These are phyloP conservation scores for Pocillopora meandrina DNA, from an alignment of 92 coral and sea anemone genomes.

Conservation along the genomic window DNA sequence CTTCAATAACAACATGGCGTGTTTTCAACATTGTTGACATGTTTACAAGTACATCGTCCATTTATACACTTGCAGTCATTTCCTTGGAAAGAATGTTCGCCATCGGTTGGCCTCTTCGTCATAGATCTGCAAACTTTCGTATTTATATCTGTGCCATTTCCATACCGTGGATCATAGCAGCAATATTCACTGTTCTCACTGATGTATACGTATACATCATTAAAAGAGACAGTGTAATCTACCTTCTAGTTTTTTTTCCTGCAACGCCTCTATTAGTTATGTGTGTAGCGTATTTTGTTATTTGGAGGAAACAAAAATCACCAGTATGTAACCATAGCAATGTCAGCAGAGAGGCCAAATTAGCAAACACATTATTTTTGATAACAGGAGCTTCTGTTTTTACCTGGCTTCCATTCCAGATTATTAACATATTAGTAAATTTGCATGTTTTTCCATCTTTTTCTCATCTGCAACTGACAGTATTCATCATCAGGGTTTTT, in stretches of 20 bases:
- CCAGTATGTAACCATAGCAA: neutral
- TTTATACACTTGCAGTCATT: constrained; percentile 42
- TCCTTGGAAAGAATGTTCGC: constrained; percentile 62
- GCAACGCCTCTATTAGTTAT: constrained; percentile 2
- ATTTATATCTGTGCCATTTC: constrained; percentile 30
- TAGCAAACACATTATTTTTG: constrained; percentile 22
- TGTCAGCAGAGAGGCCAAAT: neutral
- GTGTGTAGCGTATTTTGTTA: neutral
- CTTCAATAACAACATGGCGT: neutral
- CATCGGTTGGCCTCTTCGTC: constrained; percentile 53
- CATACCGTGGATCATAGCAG: constrained; percentile 49
- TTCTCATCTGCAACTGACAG: neutral
- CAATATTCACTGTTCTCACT: neutral
- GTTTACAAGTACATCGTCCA: constrained; percentile 54
- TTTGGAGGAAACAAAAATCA: constrained; percentile 8
- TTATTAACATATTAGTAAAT: neutral
- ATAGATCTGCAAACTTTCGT: constrained; percentile 18
- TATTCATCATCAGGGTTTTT: neutral
- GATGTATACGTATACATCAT: neutral
- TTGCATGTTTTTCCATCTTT: neutral
- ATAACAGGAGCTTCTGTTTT: constrained; percentile 13
- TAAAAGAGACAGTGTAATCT: neutral
- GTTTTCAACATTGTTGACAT: constrained; percentile 38
- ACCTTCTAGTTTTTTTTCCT: neutral
- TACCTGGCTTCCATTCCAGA: constrained; percentile 24